A percentile compares a stretch with the other conserved stretches of the same genome.
Conservation (phyloP, 1,140 invertebrate genomes). For the Ylistrum balloti region DNA sequence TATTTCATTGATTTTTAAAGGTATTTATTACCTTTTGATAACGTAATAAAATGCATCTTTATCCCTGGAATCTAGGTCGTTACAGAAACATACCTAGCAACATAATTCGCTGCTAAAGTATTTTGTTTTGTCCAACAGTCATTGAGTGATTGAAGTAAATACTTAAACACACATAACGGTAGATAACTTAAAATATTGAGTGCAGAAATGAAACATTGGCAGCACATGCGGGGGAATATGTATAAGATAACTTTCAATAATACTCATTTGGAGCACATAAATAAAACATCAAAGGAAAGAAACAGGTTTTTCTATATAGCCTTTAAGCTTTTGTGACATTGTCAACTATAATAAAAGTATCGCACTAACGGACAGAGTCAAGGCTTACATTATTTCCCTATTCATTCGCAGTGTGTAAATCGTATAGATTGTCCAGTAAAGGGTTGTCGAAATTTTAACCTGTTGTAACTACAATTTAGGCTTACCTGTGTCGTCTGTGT, state of each 20-base stretch:
- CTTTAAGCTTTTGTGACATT: slow-evolving; percentile 17
- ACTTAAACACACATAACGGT: slow-evolving; percentile 19
- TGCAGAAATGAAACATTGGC: slow-evolving; percentile 7
- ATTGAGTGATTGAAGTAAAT: slow-evolving; percentile 30
- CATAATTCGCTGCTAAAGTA: slow-evolving; percentile 34
- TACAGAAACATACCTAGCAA: background rate
- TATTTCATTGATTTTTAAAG: background rate
- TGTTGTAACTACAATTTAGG: background rate
- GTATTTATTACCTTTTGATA: slow-evolving; percentile 35
- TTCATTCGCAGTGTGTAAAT: slow-evolving; percentile 11
- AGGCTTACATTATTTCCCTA: background rate
- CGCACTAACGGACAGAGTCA: slow-evolving; percentile 18
- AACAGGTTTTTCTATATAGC: slow-evolving; percentile 22
- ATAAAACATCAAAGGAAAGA: slow-evolving; percentile 4
- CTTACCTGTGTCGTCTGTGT: slow-evolving; percentile 12
- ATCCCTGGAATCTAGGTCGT: slow-evolving; percentile 6
- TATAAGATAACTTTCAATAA: slow-evolving; percentile 40
- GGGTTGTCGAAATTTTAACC: slow-evolving; percentile 38
- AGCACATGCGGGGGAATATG: background rate
- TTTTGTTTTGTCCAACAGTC: slow-evolving; percentile 10
- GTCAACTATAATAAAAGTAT: background rate
- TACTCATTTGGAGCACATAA: slow-evolving; percentile 29
- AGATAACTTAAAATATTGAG: slow-evolving; percentile 35
- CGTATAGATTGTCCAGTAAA: background rate
- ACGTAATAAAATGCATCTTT: slow-evolving; percentile 35